Evolutionary conservation across 1,140 invertebrate genomes (phyloP).

Genomic region (Anadara kagoshimensis): DNA sequence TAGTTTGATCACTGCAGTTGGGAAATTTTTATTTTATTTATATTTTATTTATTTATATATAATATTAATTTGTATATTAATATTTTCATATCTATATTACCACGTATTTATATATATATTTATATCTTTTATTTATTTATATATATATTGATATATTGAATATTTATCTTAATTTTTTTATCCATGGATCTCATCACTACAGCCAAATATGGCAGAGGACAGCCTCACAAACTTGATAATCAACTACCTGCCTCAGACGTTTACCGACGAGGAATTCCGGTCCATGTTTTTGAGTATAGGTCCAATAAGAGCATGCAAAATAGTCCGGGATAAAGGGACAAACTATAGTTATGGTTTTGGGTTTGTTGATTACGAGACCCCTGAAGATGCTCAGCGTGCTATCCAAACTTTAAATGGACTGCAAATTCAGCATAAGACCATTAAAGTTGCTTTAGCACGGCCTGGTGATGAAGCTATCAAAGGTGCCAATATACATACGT

Average conservation of each 20-base stretch:
- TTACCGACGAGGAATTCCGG: constrained; percentile 91
- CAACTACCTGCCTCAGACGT: constrained; percentile 94
- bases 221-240: constrained; percentile 80
- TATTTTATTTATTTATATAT: no score
- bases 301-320: constrained; percentile 85
- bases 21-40: no score
- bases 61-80: no score
- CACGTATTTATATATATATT: no score
- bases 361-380: constrained; percentile 92
- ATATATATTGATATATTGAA: no score
- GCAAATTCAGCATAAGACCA: constrained; percentile 88
- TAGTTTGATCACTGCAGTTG: no score
- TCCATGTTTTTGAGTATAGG: constrained; percentile 87
- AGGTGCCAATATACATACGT: constrained; percentile 94
- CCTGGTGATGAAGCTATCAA: constrained; percentile 94
- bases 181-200: no score
- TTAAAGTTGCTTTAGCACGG: constrained; percentile 94
- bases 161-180: no score
- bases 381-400: constrained; percentile 89
- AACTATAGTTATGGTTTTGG: constrained; percentile 95
- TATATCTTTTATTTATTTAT: no score
- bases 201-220: no score
- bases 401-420: constrained; percentile 91
- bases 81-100: no score
- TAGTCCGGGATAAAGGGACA: constrained; percentile 85